Conservation (phyloP, 2,797 vertebrate genomes). For the Gambusia yucatana region DNA sequence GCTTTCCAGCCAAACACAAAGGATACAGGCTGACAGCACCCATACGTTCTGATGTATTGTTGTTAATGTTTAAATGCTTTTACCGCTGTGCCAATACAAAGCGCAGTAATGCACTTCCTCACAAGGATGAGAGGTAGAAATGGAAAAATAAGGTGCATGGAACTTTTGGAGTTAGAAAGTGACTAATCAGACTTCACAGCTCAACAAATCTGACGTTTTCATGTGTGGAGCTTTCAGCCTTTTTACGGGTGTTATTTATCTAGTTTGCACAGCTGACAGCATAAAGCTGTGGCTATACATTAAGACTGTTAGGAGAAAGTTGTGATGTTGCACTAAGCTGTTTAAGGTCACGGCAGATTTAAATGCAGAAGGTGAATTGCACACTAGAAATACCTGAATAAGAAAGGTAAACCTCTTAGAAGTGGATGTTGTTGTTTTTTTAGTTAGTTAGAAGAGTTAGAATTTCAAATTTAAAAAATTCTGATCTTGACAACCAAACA, state of each 20-base stretch:
- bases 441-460: constrained; percentile 49
- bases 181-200: constrained; percentile 53
- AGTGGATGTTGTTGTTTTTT: constrained; percentile 36
- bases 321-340: constrained; percentile 74
- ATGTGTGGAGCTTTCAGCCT: constrained; percentile 44
- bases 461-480: constrained; percentile 28
- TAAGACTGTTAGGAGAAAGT: constrained; percentile 39
- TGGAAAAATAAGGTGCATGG: constrained; percentile 17
- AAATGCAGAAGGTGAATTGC: constrained; percentile 70
- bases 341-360: constrained; percentile 74
- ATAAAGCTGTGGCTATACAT: constrained; percentile 62
- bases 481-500: constrained; percentile 58
- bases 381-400: constrained; percentile 69
- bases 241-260: constrained; percentile 71
- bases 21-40: constrained; percentile 65
- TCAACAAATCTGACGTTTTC: constrained; percentile 59
- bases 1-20: constrained; percentile 50
- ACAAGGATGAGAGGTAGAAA: constrained; percentile 43
- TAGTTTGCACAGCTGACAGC: constrained; percentile 74
- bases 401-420: constrained; percentile 60
- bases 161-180: constrained; percentile 46
- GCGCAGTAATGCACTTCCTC: constrained; percentile 66
- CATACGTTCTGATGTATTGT: constrained; percentile 77
- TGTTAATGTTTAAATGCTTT: constrained; percentile 82
- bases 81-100: constrained; percentile 60